Evolutionary conservation across 2,888 invertebrate species (phyloP).

Genomic region (Beris morrisii): DNA sequence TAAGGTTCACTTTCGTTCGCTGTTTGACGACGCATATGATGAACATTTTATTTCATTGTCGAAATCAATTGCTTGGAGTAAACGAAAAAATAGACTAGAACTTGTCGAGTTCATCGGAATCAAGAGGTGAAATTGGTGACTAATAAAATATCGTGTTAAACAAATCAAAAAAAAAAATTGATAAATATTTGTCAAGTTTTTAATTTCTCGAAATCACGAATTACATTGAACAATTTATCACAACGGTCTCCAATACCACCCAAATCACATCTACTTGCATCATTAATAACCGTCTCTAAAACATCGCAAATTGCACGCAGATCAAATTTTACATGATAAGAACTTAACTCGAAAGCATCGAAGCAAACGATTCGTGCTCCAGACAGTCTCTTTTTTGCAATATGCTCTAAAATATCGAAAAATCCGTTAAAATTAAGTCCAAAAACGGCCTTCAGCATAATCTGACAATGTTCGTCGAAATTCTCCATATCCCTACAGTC

Average conservation of each 20-base stretch:
- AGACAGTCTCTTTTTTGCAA: slow-evolving; percentile 61
- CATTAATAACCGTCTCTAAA: slow-evolving; percentile 8
- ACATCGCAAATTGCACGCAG: slow-evolving; percentile 15
- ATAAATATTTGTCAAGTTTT: slow-evolving; percentile 13
- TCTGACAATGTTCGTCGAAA: slow-evolving; percentile 78
- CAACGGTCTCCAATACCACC: slow-evolving; percentile 13
- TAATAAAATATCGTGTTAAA: no score
- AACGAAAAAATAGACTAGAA: no score
- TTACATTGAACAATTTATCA: background rate
- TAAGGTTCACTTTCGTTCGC: no score
- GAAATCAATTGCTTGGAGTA: no score
- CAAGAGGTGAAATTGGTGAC: no score
- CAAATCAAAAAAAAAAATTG: no score
- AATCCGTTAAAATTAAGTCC: slow-evolving; percentile 77
- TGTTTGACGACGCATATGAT: no score
- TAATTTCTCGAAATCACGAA: slow-evolving; percentile 15
- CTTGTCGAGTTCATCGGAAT: no score
- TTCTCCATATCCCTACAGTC: slow-evolving; percentile 75
- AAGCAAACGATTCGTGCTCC: background rate
- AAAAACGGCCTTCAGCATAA: slow-evolving; percentile 73
- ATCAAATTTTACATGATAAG: slow-evolving; percentile 30
- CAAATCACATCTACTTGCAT: slow-evolving; percentile 8
- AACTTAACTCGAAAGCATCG: slow-evolving; percentile 17
- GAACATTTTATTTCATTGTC: no score
- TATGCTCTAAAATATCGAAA: slow-evolving; percentile 66